Evolutionary conservation across 2,797 vertebrate genomes (phyloP).

Genomic region (Tragopan temminckii): DNA sequence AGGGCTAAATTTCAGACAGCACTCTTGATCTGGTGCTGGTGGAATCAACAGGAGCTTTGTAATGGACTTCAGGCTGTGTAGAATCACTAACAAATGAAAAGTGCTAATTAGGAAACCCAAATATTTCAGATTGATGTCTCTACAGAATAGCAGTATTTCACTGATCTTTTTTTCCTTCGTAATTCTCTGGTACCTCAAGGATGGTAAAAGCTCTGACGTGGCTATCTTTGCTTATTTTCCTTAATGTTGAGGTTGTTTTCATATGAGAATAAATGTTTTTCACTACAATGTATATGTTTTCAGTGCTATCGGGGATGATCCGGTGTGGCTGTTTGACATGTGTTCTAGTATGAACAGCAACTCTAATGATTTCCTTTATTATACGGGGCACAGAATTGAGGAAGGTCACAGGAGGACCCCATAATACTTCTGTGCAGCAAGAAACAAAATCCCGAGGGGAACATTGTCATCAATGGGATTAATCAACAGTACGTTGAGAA

Average conservation of each 20-base stretch:
- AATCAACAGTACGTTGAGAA: not conserved
- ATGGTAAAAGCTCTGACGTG: not conserved
- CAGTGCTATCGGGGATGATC: not conserved
- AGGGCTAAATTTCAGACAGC: not conserved
- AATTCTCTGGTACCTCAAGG: not conserved
- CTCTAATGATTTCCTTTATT: constrained; percentile 33
- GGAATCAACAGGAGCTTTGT: not conserved
- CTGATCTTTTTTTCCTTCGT: not conserved
- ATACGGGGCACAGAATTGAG: constrained; percentile 45
- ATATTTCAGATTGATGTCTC: not conserved
- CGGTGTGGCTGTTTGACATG: not conserved
- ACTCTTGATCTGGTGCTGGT: not conserved
- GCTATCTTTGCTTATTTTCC: not conserved
- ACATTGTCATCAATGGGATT: constrained; percentile 22
- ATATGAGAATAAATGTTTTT: not conserved
- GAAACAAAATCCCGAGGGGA: constrained; percentile 20
- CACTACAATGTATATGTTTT: not conserved
- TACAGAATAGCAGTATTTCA: not conserved
- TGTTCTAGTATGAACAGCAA: constrained; percentile 6
- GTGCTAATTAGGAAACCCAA: not conserved
- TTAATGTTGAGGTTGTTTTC: not conserved
- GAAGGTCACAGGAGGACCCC: constrained; percentile 3
- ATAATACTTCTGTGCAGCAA: constrained; percentile 6
- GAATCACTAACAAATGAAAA: not conserved
- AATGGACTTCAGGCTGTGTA: not conserved